These are phyloP conservation scores for Apis florea DNA, from an alignment of 1,140 invertebrate species.

Conservation along the genomic window DNA sequence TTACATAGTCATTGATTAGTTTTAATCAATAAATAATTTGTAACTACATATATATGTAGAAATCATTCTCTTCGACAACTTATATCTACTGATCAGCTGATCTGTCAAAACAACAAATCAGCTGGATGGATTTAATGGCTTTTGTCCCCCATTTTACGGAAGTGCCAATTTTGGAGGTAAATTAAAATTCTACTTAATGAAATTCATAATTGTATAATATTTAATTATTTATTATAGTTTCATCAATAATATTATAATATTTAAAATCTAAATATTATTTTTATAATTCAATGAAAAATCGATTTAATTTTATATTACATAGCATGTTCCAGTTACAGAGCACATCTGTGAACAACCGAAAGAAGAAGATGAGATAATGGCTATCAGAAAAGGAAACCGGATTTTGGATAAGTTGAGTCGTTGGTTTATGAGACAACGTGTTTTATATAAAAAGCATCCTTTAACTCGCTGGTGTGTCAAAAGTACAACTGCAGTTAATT, in stretches of 20 bases:
- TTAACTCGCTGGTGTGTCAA: slow-evolving; percentile 68
- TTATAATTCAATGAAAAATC: not conserved
- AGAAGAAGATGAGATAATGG: slow-evolving; percentile 54
- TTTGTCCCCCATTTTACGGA: slow-evolving; percentile 46
- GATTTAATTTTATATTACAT: not conserved
- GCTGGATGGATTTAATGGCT: slow-evolving; percentile 53
- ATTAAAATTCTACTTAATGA: not conserved
- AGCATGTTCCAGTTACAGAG: slow-evolving; percentile 41
- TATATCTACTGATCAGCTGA: not conserved
- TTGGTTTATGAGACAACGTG: slow-evolving; percentile 55
- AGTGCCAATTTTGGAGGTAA: slow-evolving; percentile 21
- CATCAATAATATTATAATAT: not conserved
- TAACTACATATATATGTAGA: not conserved
- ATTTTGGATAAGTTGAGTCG: slow-evolving; percentile 46
- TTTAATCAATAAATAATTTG: not conserved
- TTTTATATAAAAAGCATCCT: slow-evolving; percentile 58
- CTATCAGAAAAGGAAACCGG: slow-evolving; percentile 35
- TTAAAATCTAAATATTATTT: not conserved
- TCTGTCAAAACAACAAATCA: not conserved
- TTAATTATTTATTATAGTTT: not conserved
- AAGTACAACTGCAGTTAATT: slow-evolving; percentile 67
- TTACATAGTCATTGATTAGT: not conserved
- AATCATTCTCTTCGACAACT: not conserved
- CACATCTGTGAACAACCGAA: slow-evolving; percentile 62
- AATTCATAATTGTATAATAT: not conserved